phyloP scores from a whole-genome alignment of 2,113 vertebrate species.

The Falco punctatus region DNA sequence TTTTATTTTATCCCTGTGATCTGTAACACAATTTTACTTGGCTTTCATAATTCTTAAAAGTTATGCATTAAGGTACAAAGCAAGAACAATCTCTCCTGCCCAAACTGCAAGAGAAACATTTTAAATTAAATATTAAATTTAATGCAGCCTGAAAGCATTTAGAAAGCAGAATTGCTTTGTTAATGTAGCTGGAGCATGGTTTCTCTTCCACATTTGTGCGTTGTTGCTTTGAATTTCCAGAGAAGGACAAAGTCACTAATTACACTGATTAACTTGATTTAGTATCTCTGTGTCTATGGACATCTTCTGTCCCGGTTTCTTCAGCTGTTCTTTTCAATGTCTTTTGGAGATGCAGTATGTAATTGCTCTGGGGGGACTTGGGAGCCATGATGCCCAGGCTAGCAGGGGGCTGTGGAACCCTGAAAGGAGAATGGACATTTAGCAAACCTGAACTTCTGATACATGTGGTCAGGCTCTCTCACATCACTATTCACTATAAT shows the following conservation, averaged over 20 bases:
- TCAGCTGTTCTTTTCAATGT: background rate
- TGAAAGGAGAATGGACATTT: background rate
- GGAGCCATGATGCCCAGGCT: background rate
- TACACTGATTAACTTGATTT: background rate
- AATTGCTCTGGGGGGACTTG: background rate
- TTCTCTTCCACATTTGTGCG: background rate
- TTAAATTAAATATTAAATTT: background rate
- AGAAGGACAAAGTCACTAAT: background rate
- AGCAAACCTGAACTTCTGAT: background rate
- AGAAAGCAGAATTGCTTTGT: background rate
- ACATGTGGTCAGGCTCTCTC: background rate
- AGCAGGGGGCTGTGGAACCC: background rate
- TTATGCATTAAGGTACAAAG: background rate
- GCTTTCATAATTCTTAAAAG: background rate
- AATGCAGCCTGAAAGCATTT: background rate
- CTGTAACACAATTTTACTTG: background rate
- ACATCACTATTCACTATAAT: background rate
- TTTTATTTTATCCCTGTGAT: background rate
- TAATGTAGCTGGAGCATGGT: background rate
- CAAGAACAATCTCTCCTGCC: background rate
- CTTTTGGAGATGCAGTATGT: background rate
- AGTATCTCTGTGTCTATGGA: background rate
- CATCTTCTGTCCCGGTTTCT: background rate
- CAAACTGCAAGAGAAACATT: background rate
- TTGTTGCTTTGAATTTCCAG: background rate